These are phyloP conservation scores for Gastrophysa polygoni DNA, from an alignment of 2,888 invertebrate genomes.

Conservation along the genomic window DNA sequence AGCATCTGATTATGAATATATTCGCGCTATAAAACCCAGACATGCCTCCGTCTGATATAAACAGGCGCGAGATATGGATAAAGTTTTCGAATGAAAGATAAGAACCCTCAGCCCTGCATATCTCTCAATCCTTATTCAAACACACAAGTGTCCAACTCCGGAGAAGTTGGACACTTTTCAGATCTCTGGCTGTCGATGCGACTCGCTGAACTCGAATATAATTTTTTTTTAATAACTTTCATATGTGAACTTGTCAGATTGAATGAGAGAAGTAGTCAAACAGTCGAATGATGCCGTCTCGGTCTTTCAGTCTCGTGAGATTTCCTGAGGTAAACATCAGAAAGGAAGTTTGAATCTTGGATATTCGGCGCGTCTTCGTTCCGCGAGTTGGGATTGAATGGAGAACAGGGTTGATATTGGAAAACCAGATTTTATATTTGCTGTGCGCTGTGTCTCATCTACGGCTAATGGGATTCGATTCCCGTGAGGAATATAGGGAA, in stretches of 20 bases:
- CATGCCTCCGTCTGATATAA: slow-evolving; percentile 46
- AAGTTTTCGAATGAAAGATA: slow-evolving; percentile 52
- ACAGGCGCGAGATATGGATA: slow-evolving; percentile 48
- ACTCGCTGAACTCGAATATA: slow-evolving; percentile 43
- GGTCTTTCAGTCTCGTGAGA: slow-evolving; percentile 5
- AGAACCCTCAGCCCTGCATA: slow-evolving; percentile 40
- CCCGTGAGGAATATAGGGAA: background rate
- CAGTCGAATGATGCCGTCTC: slow-evolving; percentile 21
- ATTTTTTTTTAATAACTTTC: slow-evolving; percentile 47
- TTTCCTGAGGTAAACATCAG: slow-evolving; percentile 25
- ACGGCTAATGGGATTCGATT: background rate
- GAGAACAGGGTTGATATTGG: background rate
- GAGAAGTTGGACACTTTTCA: slow-evolving; percentile 46
- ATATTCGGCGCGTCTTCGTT: background rate
- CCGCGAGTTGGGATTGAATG: background rate
- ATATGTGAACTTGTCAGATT: slow-evolving; percentile 43
- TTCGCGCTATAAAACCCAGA: slow-evolving; percentile 48
- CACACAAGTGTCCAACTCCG: slow-evolving; percentile 32
- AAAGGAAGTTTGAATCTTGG: slow-evolving; percentile 17
- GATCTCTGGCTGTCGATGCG: slow-evolving; percentile 37
- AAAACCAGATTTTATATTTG: slow-evolving; percentile 1
- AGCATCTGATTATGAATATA: slow-evolving; percentile 39
- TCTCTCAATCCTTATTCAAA: slow-evolving; percentile 32
- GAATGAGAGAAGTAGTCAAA: slow-evolving; percentile 25
- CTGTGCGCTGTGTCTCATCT: background rate